Conservation (phyloP, 2,797 vertebrate species). For the Pempheris klunzingeri region DNA sequence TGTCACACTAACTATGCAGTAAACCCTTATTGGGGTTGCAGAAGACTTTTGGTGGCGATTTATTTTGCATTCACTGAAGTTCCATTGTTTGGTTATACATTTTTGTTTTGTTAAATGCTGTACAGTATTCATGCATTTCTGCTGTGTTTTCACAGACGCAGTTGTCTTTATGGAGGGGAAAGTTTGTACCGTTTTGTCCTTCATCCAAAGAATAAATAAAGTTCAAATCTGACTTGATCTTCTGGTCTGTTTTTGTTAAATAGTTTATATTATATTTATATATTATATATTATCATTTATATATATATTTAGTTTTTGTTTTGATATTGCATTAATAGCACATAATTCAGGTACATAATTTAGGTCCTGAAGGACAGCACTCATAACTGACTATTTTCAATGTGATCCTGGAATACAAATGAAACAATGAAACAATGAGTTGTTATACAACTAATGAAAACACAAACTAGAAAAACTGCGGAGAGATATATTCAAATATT, state of each 20-base stretch:
- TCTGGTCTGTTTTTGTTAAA: conserved; percentile 13
- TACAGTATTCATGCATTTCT: not conserved
- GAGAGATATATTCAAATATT: not conserved
- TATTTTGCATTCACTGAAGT: conserved; percentile 46
- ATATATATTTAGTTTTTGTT: not conserved
- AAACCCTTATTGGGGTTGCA: conserved; percentile 37
- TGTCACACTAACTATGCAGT: conserved; percentile 58
- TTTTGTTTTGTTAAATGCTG: not conserved
- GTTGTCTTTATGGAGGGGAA: not conserved
- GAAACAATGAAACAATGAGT: no score
- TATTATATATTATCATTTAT: no score
- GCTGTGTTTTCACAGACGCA: not conserved
- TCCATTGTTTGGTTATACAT: conserved; percentile 17
- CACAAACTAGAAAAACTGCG: not conserved
- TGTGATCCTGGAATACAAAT: not conserved
- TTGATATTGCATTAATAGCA: not conserved
- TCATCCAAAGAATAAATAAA: conserved; percentile 52
- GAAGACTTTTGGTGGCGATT: conserved; percentile 27
- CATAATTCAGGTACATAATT: not conserved
- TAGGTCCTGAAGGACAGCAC: not conserved
- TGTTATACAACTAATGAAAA: conserved; percentile 2
- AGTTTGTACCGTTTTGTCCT: conserved; percentile 21
- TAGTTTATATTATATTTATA: no score
- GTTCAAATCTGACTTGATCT: not conserved
- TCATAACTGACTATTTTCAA: not conserved